Evolutionary conservation across 2,888 invertebrate genomes (phyloP).

Genomic region (Ormyrus pomaceus): DNA sequence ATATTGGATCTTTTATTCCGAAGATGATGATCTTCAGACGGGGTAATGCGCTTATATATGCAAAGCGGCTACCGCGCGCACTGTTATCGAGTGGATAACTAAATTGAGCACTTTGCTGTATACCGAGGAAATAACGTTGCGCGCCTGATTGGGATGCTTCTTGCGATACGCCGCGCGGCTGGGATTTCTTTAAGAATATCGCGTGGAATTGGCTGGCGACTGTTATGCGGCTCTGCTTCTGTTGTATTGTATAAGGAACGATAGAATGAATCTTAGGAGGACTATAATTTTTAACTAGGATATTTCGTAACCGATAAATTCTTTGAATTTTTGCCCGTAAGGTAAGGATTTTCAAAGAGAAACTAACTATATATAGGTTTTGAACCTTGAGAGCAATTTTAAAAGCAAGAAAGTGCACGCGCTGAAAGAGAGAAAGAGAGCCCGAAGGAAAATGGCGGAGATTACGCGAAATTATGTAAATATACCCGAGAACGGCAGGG

Average conservation of each 20-base stretch:
- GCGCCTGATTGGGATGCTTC: constrained; percentile 49
- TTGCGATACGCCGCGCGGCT: not conserved
- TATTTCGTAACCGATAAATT: too few relatives aligned
- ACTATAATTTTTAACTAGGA: too few relatives aligned
- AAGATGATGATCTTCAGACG: not conserved
- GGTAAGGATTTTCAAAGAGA: not conserved
- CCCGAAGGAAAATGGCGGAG: constrained; percentile 71
- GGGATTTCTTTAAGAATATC: constrained; percentile 24
- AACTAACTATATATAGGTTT: not conserved
- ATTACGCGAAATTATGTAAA: constrained; percentile 76
- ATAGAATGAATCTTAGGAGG: too few relatives aligned
- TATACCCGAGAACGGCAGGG: constrained; percentile 47
- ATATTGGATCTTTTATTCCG: constrained; percentile 11
- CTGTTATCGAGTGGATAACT: constrained; percentile 41
- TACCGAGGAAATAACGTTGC: constrained; percentile 26
- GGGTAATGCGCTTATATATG: not conserved
- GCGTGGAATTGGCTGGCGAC: constrained; percentile 5
- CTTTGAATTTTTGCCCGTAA: not conserved
- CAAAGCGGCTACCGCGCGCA: constrained; percentile 10
- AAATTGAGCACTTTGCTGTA: constrained; percentile 47
- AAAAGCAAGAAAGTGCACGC: not conserved
- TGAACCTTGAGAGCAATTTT: not conserved
- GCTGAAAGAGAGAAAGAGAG: not conserved
- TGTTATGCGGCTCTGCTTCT: not conserved
- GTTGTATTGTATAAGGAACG: too few relatives aligned